phyloP scores from a whole-genome alignment of 1,140 invertebrate genomes.

The Zeugodacus cucurbitae region DNA sequence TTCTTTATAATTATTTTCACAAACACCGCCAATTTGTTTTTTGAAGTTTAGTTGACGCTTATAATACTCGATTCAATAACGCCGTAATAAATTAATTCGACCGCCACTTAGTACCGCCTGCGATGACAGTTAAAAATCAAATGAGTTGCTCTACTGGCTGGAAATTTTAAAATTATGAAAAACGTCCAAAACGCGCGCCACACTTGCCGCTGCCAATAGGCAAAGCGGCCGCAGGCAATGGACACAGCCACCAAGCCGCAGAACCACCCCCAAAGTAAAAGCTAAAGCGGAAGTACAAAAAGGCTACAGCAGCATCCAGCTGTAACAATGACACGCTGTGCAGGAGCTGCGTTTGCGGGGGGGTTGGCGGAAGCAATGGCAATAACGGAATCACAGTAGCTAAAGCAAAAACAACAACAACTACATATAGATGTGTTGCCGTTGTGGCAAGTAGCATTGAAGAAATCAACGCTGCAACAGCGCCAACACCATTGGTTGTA shows the following conservation, averaged over 20 bases:
- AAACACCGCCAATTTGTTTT: no score
- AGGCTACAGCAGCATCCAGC: background rate
- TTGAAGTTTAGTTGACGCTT: no score
- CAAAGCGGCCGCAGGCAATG: constrained; percentile 23
- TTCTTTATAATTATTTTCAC: no score
- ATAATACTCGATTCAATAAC: background rate
- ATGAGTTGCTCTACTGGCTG: constrained; percentile 50
- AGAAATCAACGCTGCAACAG: constrained; percentile 31
- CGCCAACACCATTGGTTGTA: constrained; percentile 3
- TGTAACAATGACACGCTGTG: background rate
- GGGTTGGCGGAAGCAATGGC: constrained; percentile 12
- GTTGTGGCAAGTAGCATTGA: background rate
- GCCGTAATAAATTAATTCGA: constrained; percentile 1
- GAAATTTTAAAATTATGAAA: constrained; percentile 64
- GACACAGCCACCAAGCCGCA: constrained; percentile 49
- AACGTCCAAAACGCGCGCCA: constrained; percentile 41
- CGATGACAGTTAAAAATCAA: constrained; percentile 66
- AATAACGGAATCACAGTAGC: constrained; percentile 39
- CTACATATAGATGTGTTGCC: background rate
- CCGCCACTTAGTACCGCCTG: constrained; percentile 45
- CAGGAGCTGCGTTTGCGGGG: background rate
- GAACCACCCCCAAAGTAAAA: constrained; percentile 2
- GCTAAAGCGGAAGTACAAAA: background rate
- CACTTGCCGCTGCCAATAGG: constrained; percentile 36
- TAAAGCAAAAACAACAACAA: constrained; percentile 25